phyloP scores from a whole-genome alignment of 2,797 vertebrate species.

The Microcaecilia unicolor region DNA sequence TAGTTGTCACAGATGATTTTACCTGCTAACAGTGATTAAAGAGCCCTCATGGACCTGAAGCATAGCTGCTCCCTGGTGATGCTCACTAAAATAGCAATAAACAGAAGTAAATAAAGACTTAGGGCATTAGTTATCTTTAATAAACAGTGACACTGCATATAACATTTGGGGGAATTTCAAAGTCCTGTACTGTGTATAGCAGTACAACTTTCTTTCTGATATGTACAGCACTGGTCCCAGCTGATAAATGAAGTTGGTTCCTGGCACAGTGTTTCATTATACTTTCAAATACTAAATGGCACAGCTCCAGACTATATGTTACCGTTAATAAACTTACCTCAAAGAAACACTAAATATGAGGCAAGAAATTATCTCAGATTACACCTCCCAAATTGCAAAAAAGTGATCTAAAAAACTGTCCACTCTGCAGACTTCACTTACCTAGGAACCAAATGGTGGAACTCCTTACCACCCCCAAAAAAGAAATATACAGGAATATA shows the following conservation, averaged over 20 bases:
- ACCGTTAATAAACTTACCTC: too few species aligned
- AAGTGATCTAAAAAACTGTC: too few species aligned
- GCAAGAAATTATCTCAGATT: too few species aligned
- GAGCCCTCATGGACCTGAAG: constrained; percentile 61
- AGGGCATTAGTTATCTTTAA: constrained; percentile 83
- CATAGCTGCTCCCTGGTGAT: constrained; percentile 68
- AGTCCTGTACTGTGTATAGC: constrained; percentile 39
- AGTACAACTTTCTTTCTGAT: background rate
- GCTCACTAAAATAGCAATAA: constrained; percentile 68
- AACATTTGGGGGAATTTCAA: constrained; percentile 57
- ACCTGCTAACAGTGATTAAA: constrained; percentile 80
- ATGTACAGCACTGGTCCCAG: background rate
- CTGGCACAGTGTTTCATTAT: too few species aligned
- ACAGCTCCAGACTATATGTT: too few species aligned
- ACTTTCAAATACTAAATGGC: too few species aligned
- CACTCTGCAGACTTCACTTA: too few species aligned
- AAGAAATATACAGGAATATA: too few species aligned
- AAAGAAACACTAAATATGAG: too few species aligned
- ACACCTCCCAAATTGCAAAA: too few species aligned
- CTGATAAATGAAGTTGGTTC: background rate
- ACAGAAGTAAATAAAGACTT: constrained; percentile 73
- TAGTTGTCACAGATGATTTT: constrained; percentile 89
- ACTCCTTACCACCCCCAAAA: too few species aligned
- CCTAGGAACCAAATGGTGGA: too few species aligned
- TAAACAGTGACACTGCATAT: constrained; percentile 77